These are phyloP conservation scores for Mimachlamys varia DNA, from an alignment of 2,888 invertebrate species.

Conservation along the genomic window DNA sequence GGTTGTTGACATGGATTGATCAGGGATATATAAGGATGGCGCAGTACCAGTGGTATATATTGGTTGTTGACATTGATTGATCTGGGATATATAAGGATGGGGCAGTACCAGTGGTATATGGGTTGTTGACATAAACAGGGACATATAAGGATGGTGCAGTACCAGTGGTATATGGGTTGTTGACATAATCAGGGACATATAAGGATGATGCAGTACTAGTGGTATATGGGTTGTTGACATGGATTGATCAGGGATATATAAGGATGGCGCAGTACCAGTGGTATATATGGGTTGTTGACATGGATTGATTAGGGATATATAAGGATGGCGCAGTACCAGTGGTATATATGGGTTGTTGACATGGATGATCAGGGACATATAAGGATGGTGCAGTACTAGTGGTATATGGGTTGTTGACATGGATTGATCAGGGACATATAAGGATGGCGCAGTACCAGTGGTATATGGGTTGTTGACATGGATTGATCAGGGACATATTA, in stretches of 20 bases:
- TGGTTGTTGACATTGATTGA: neutral
- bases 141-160: neutral
- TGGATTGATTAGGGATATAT: neutral
- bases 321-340: too few species aligned
- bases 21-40: neutral
- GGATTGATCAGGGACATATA: neutral
- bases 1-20: neutral
- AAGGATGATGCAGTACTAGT: too few species aligned
- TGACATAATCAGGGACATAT: neutral
- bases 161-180: neutral
- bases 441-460: too few species aligned
- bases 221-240: conserved; percentile 2
- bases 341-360: neutral
- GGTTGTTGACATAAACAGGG: neutral
- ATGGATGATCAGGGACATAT: neutral
- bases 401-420: conserved; percentile 2
- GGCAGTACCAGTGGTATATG: too few species aligned
- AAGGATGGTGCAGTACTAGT: too few species aligned
- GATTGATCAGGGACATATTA: neutral
- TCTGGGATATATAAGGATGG: neutral
- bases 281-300: neutral
- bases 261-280: too few species aligned
- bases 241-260: neutral
- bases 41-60: too few species aligned
- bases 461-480: conserved; percentile 5